Base-by-base conservation (phyloP, 2,797 vertebrate species). In the Enteromius fasciolatus region DNA sequence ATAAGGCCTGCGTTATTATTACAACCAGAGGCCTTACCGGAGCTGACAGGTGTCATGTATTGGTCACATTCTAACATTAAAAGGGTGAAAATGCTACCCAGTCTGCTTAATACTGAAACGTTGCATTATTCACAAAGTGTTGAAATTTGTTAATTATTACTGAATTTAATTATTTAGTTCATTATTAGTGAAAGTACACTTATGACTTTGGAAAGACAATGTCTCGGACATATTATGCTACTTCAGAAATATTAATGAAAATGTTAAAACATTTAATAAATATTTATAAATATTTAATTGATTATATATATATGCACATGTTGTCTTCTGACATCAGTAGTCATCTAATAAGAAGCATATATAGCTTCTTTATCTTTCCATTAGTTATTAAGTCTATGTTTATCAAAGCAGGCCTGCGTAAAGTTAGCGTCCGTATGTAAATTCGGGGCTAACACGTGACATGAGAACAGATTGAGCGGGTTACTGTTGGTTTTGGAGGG, bases 401-500 rank as follows among this genome's bases (percentile, higher is more conserved):
- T 52, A 33, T n/a, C 31, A 36, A 57, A 57, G 3, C 23, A 75
- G 20, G 3, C 33, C 33, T 17, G 20, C 6, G 1, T 41, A 18
- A 59, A 57, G 50, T 33, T 54, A 14, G 7, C 23, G 31, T 23
- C n/a, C 39, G 3, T 2, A 57, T 39, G 33, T 75, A 41, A 41
- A 75, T 39, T n/a, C 73, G 54, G 73, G n/a, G 8, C 14, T 41
- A 59, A 41, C 73, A 41, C 52, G 73, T 75, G 73, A 75, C 52
- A 57, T 75, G 33, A 33, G 72, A 14, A 15, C 18, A 15, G 12
- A 20, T 74, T 39, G 20, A 33, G 18, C 2, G 70, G 61, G 28
- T 31, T 63, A 31, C 28, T 8, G 7, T n/a, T n/a, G 3, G 7
- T 59, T 75, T 59, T 14, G 15, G 23, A 41, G 52, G 4, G 8